Percentiles rank a stretch among this genome's conserved stretches.
phyloP scores from a whole-genome alignment of 2,888 invertebrate species.

The Eumerus sabulonum region DNA sequence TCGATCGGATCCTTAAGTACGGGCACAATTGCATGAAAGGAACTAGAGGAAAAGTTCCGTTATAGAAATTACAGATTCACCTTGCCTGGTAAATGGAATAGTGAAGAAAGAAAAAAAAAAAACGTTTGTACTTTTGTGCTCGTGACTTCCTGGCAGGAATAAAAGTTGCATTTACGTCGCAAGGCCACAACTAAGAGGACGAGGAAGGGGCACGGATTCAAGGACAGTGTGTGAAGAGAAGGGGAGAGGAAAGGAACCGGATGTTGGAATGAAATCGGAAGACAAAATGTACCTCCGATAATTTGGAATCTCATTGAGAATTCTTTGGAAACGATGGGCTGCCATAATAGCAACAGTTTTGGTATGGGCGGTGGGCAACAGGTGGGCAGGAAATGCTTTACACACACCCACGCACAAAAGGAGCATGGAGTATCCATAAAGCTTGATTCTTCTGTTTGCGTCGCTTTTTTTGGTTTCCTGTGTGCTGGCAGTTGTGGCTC shows the following conservation, averaged over 20 bases:
- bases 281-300: slow-evolving; percentile 59
- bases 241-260: slow-evolving; percentile 30
- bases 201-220: slow-evolving; percentile 14
- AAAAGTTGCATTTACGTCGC: slow-evolving; percentile 51
- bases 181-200: slow-evolving; percentile 31
- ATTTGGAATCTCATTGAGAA: slow-evolving; percentile 42
- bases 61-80: slow-evolving; percentile 56
- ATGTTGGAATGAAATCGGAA: slow-evolving; percentile 60
- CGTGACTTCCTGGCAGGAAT: slow-evolving; percentile 29
- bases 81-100: slow-evolving; percentile 14
- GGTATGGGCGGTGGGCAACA: slow-evolving; percentile 30
- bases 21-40: slow-evolving; percentile 21
- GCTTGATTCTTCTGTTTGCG: neutral
- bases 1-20: slow-evolving; percentile 36
- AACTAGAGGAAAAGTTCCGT: slow-evolving; percentile 27
- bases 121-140: slow-evolving; percentile 19
- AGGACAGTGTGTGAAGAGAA: too few relatives aligned
- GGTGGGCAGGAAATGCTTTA: slow-evolving; percentile 28
- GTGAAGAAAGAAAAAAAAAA: neutral
- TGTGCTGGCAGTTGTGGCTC: neutral
- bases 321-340: neutral
- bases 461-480: neutral
- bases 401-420: too few relatives aligned
- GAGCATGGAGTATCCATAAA: too few relatives aligned
- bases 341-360: neutral